Conservation (phyloP, 2,797 vertebrate species). For the Neomorphus geoffroyi region DNA sequence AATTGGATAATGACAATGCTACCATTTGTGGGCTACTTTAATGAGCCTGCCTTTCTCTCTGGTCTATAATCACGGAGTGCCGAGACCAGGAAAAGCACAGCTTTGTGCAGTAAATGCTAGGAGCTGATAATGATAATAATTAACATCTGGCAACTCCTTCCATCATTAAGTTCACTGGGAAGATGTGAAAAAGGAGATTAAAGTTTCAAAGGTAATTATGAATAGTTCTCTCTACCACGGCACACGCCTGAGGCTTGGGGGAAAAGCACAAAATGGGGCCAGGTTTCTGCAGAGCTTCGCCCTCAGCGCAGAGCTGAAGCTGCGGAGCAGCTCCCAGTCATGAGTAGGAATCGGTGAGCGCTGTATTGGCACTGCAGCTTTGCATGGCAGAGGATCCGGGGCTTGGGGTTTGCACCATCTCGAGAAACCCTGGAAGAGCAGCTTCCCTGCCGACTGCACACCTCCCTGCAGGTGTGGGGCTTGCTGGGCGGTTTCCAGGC, state of each 20-base stretch:
- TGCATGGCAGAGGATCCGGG: neutral
- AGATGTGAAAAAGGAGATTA: slow-evolving; percentile 55
- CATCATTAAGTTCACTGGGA: slow-evolving; percentile 34
- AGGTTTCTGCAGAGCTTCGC: neutral
- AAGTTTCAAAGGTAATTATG: slow-evolving; percentile 40
- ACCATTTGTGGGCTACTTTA: slow-evolving; percentile 30
- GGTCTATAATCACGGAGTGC: slow-evolving; percentile 44
- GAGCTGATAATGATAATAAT: slow-evolving; percentile 66
- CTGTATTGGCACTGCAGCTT: neutral
- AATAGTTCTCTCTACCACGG: slow-evolving; percentile 1
- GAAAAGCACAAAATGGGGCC: neutral
- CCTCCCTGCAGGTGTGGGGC: neutral
- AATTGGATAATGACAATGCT: slow-evolving; percentile 50
- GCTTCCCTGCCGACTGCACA: neutral
- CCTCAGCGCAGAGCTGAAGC: neutral
- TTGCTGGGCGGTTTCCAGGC: neutral
- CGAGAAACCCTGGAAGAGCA: neutral
- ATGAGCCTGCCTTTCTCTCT: slow-evolving; percentile 24
- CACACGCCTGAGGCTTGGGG: neutral
- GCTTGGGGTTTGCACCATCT: neutral
- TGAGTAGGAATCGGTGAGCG: fast-evolving
- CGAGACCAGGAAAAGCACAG: neutral
- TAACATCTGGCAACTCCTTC: slow-evolving; percentile 62
- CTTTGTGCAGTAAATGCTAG: slow-evolving; percentile 34
- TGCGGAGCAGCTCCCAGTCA: fast-evolving